phyloP scores from a whole-genome alignment of 2,797 vertebrate genomes.

The Acridotheres tristis region DNA sequence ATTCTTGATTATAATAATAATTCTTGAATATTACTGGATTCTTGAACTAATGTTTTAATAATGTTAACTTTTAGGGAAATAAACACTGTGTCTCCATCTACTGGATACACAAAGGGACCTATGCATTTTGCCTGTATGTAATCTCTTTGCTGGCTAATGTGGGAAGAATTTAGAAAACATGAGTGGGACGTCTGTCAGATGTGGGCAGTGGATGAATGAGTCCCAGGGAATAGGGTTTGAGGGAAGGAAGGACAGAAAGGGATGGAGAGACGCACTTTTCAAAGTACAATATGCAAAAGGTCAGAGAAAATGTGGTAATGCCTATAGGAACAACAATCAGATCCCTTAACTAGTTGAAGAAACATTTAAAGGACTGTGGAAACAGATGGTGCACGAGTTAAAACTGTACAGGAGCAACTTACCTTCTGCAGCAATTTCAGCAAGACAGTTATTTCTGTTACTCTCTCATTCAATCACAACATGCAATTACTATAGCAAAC shows the following conservation, averaged over 20 bases:
- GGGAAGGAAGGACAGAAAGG: not conserved
- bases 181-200: not conserved
- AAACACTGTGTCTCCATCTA: slow-evolving; percentile 63
- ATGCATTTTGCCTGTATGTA: not conserved
- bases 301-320: not conserved
- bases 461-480: slow-evolving; percentile 65
- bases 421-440: slow-evolving; percentile 48
- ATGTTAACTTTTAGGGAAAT: not conserved
- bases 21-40: not conserved
- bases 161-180: not conserved
- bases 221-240: not conserved
- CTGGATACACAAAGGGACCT: slow-evolving; percentile 30
- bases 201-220: not conserved
- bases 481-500: slow-evolving; percentile 50
- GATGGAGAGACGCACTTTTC: not conserved
- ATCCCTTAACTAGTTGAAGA: slow-evolving; percentile 36
- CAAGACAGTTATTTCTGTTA: slow-evolving; percentile 33
- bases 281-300: not conserved
- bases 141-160: not conserved
- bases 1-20: not conserved
- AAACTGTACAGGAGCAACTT: slow-evolving; percentile 54
- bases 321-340: not conserved
- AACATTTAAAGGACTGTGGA: slow-evolving; percentile 43
- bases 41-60: not conserved
- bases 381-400: slow-evolving; percentile 56